These are phyloP conservation scores for Hestina assimilis DNA, from an alignment of 1,140 invertebrate genomes.

Conservation along the genomic window DNA sequence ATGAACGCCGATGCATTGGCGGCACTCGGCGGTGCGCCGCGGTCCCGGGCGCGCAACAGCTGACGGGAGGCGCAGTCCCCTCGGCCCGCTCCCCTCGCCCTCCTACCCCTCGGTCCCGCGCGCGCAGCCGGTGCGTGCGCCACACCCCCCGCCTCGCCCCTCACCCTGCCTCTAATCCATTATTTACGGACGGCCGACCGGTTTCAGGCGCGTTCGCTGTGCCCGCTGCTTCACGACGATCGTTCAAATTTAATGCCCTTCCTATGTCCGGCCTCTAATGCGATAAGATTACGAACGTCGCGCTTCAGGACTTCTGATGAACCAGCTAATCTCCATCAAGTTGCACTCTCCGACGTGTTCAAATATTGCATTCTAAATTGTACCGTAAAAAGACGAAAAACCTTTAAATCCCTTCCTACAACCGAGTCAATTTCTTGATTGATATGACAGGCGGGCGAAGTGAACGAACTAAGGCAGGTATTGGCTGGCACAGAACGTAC, in stretches of 20 bases:
- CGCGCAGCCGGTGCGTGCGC: constrained; percentile 40
- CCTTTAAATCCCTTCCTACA: background rate
- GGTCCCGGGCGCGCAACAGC: constrained; percentile 72
- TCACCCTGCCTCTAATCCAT: constrained; percentile 71
- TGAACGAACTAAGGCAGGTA: constrained; percentile 53
- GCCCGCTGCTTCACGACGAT: constrained; percentile 65
- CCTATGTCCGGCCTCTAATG: constrained; percentile 76
- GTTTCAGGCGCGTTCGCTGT: constrained; percentile 73
- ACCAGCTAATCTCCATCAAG: constrained; percentile 16
- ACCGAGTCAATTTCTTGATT: constrained; percentile 38
- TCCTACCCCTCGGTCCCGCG: constrained; percentile 24
- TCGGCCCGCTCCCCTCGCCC: constrained; percentile 17
- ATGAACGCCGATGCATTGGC: constrained; percentile 71
- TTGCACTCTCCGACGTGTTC: constrained; percentile 7
- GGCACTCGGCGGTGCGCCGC: constrained; percentile 43
- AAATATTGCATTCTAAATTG: constrained; percentile 1
- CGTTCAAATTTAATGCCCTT: constrained; percentile 77
- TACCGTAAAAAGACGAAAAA: background rate
- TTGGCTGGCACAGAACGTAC: constrained; percentile 52
- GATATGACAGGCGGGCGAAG: constrained; percentile 46
- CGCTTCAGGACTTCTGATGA: constrained; percentile 34
- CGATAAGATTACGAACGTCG: constrained; percentile 68
- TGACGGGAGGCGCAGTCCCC: constrained; percentile 68
- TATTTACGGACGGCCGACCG: constrained; percentile 76
- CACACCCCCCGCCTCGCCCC: constrained; percentile 44